Base-by-base conservation (phyloP, 2,888 invertebrate species). In the Ophion ventricosus region DNA sequence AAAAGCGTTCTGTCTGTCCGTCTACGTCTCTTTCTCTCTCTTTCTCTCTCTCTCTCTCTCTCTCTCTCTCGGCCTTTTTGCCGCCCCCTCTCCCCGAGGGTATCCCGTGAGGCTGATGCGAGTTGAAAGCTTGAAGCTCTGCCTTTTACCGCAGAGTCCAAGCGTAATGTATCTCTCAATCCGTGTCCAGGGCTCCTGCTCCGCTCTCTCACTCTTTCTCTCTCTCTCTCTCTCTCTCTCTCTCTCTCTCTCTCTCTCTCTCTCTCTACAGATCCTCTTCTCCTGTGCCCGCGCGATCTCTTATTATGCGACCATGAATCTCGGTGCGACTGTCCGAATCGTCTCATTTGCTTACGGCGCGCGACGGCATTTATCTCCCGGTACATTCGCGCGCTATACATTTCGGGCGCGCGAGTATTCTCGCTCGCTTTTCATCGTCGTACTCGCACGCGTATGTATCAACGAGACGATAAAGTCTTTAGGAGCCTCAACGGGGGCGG, bases 401-500 rank as follows among this genome's bases (percentile, higher is more conserved):
- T 49, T 49, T 49, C 49, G 49, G 49, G 17, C 17, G 49, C 49
- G 49, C 17, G 49, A 49, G 29, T 56, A n/a, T 74, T 72, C 67
- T 56, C 56, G 49, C 78, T 82, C 69, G 73, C 17, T 78, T 56
- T 57, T 43, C n/a, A 4, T 49, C 26, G 70, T 59, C 10, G 54
- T 77, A 20, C 23, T 69, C 35, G 72, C 79, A 61, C 49, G 25
- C 17, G 23, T 23, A 17, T 26, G 29, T 8, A 20, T 11, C 26
- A 17, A 61, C 25, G 72, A 61, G 64, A 77, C 90, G 90, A 92
- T 92, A 92, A 92, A 91, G 88, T 88, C 87, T 88, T 89, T 89
- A 90, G 88, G 89, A 88, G 90, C 88, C 87, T 17, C 49, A 54
- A 43, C 14, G 49, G 25, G 25, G 20, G 20, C 29, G 20, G 20